Conservation (phyloP, 2,888 invertebrate genomes). For the Philopedon plagiatum region DNA sequence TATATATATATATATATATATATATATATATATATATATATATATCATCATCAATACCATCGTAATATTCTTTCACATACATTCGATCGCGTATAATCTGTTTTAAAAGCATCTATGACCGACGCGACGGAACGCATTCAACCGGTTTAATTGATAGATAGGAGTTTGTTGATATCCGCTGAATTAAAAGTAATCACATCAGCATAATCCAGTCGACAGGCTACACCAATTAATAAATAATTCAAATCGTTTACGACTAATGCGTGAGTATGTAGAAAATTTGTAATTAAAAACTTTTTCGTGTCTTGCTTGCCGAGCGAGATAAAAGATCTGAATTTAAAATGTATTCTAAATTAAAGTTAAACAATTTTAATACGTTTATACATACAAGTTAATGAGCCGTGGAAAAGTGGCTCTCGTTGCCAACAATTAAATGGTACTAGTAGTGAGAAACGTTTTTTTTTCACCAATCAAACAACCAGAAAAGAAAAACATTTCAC, state of each 20-base stretch:
- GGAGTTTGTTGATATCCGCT: slow-evolving; percentile 18
- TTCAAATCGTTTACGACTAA: slow-evolving; percentile 12
- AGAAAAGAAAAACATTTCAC: background rate
- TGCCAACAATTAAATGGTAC: background rate
- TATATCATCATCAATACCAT: too few relatives aligned
- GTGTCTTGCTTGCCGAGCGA: background rate
- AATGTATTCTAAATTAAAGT: slow-evolving; percentile 1
- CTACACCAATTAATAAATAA: slow-evolving; percentile 12
- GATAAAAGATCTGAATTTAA: slow-evolving; percentile 1
- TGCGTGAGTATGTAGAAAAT: slow-evolving; percentile 12
- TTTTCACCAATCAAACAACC: too few relatives aligned
- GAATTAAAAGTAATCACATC: slow-evolving; percentile 13
- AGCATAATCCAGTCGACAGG: slow-evolving; percentile 10
- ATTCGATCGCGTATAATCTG: too few relatives aligned
- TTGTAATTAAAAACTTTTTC: slow-evolving; percentile 19
- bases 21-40: too few relatives aligned
- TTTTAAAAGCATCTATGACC: background rate
- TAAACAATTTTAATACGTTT: background rate
- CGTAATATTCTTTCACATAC: too few relatives aligned
- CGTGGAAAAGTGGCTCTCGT: background rate
- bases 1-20: too few relatives aligned
- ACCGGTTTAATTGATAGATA: slow-evolving; percentile 18
- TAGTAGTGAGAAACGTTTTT: too few relatives aligned
- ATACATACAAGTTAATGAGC: background rate
- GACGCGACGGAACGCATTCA: slow-evolving; percentile 4